These are phyloP conservation scores for Hylaeus anthracinus DNA, from an alignment of 1,140 invertebrate species.

Conservation along the genomic window DNA sequence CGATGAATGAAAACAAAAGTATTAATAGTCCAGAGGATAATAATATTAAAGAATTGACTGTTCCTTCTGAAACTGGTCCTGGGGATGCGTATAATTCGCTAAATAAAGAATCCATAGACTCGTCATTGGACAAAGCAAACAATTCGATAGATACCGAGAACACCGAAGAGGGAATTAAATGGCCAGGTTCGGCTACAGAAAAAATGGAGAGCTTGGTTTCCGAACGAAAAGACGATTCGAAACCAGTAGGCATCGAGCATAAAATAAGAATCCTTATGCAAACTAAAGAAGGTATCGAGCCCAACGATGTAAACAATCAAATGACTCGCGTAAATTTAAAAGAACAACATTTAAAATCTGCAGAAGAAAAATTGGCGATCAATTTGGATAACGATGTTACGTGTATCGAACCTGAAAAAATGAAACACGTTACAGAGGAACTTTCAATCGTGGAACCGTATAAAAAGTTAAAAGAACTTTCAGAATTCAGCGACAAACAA, in stretches of 20 bases:
- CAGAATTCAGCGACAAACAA: slow-evolving; percentile 14
- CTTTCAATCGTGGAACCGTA: slow-evolving; percentile 29
- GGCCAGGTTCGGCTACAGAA: not conserved
- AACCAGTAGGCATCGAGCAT: not conserved
- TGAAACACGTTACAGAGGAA: slow-evolving; percentile 26
- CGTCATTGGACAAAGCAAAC: slow-evolving; percentile 15
- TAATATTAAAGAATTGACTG: not conserved
- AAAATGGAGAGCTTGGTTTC: not conserved
- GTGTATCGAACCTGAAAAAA: slow-evolving; percentile 16
- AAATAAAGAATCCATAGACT: slow-evolving; percentile 26
- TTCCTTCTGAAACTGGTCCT: not conserved
- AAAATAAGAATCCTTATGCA: not conserved
- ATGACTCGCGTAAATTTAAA: not conserved
- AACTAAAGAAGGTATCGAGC: slow-evolving; percentile 17
- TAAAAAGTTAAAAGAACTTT: slow-evolving; percentile 45
- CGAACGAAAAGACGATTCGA: not conserved
- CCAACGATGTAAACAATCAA: slow-evolving; percentile 27
- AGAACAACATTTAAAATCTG: slow-evolving; percentile 17
- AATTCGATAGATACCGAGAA: slow-evolving; percentile 28
- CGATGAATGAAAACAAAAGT: slow-evolving; percentile 11
- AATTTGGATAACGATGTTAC: slow-evolving; percentile 40
- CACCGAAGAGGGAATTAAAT: not conserved
- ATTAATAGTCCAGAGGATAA: not conserved
- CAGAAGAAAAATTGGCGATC: slow-evolving; percentile 35
- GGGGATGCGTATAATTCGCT: not conserved